Percentiles rank a stretch among this genome's conserved stretches.
Conservation (phyloP, 1,140 invertebrate genomes). For the Tetragnatha versicolor region DNA sequence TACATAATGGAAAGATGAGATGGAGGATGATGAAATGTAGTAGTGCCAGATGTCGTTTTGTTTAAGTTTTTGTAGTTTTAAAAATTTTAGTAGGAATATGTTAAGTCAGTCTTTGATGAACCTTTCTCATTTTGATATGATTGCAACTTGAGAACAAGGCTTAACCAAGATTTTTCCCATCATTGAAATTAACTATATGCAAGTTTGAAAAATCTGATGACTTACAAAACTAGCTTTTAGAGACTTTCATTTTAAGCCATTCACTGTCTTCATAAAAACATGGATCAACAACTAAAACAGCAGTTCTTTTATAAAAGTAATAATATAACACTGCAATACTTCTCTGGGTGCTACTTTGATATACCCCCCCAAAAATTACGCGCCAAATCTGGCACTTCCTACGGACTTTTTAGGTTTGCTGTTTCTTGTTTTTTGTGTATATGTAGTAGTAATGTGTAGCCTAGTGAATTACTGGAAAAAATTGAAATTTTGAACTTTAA, state of each 20-base stretch:
- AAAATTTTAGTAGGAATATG: background rate
- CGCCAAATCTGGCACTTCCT: too few relatives aligned
- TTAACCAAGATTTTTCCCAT: too few relatives aligned
- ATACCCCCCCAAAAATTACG: too few relatives aligned
- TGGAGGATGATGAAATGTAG: background rate
- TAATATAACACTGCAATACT: constrained; percentile 67
- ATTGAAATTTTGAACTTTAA: too few relatives aligned
- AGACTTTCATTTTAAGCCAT: constrained; percentile 65
- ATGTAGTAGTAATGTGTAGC: too few relatives aligned
- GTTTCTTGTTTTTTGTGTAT: too few relatives aligned
- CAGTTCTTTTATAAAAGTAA: constrained; percentile 68
- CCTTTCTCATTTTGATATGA: background rate
- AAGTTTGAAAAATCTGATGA: background rate
- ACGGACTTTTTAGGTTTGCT: too few relatives aligned
- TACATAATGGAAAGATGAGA: background rate
- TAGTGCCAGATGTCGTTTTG: background rate
- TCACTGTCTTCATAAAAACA: constrained; percentile 66
- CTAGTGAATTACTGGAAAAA: too few relatives aligned
- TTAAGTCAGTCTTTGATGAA: background rate
- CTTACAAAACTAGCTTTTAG: constrained; percentile 30
- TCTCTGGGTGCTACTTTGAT: too few relatives aligned
- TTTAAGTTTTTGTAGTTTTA: background rate
- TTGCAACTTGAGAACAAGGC: background rate
- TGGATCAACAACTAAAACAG: constrained; percentile 66
- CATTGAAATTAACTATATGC: background rate